phyloP scores from a whole-genome alignment of 2,113 vertebrate species.

The Sapajus apella region DNA sequence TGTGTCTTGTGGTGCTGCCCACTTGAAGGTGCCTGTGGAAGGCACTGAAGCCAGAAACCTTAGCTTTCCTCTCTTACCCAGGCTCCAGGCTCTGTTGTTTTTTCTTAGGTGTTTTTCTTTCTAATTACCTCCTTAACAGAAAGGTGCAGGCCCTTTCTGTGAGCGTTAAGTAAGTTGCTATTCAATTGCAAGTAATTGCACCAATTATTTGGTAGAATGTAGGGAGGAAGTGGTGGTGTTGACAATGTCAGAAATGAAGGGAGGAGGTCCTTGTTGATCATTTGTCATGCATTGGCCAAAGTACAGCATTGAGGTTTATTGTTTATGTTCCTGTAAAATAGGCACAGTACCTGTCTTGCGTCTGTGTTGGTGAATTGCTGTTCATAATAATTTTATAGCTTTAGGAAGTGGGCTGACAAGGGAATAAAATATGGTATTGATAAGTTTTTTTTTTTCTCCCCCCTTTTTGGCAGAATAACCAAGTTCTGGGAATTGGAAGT shows the following conservation, averaged over 20 bases:
- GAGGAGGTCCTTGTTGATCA: neutral
- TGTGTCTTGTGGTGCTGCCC: neutral
- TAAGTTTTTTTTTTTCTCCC: neutral
- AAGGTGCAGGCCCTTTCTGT: neutral
- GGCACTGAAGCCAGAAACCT: neutral
- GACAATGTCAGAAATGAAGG: neutral
- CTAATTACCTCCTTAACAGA: neutral
- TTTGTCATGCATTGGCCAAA: neutral
- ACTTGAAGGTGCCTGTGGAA: neutral
- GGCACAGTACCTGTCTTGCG: neutral
- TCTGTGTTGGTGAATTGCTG: neutral
- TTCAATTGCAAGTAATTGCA: neutral
- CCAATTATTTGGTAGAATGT: neutral
- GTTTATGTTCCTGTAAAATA: neutral
- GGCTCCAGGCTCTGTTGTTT: neutral
- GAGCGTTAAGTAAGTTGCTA: neutral
- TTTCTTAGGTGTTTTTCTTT: neutral
- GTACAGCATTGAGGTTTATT: neutral
- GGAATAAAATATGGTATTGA: neutral
- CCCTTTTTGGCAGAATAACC: conserved; percentile 89
- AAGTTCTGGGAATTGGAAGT: conserved; percentile 96
- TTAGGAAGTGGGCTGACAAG: neutral
- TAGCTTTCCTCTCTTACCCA: neutral
- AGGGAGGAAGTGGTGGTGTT: neutral
- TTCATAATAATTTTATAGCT: conserved; percentile 6